These are phyloP conservation scores for Malthinus flaveolus DNA, from an alignment of 2,888 invertebrate species.

Conservation along the genomic window DNA sequence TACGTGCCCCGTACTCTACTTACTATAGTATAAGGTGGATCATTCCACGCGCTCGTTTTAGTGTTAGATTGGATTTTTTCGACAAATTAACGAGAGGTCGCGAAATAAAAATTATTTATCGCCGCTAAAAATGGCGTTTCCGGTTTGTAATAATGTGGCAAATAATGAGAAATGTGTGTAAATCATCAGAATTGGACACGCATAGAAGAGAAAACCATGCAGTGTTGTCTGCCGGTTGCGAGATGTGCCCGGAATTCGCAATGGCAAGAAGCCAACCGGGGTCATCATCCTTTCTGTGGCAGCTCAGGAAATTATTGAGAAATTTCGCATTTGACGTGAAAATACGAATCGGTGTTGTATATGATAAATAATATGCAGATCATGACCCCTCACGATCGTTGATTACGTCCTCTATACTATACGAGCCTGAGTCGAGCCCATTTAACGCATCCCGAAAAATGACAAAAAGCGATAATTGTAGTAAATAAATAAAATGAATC, in stretches of 20 bases:
- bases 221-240: slow-evolving; percentile 16
- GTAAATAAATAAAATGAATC: neutral
- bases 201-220: slow-evolving; percentile 20
- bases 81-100: slow-evolving; percentile 19
- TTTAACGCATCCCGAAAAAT: slow-evolving; percentile 8
- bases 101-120: neutral
- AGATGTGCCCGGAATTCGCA: slow-evolving; percentile 27
- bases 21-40: slow-evolving; percentile 18
- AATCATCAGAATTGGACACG: slow-evolving; percentile 31
- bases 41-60: slow-evolving; percentile 24
- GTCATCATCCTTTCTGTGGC: slow-evolving; percentile 23
- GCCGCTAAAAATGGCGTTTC: slow-evolving; percentile 8
- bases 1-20: slow-evolving; percentile 22
- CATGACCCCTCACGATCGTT: slow-evolving; percentile 12
- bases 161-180: slow-evolving; percentile 5
- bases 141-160: slow-evolving; percentile 1
- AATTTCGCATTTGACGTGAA: slow-evolving; percentile 20
- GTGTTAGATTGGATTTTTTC: slow-evolving; percentile 31
- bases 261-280: slow-evolving; percentile 30
- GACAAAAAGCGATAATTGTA: neutral
- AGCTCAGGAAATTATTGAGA: slow-evolving; percentile 26
- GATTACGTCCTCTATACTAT: neutral
- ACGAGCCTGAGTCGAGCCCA: neutral
- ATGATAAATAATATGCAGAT: slow-evolving; percentile 19
- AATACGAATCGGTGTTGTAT: slow-evolving; percentile 18